Evolutionary conservation across 2,797 vertebrate genomes (phyloP), one percentile per base, ranked within the genome.

Genomic region (Peromyscus aztecus): DNA sequence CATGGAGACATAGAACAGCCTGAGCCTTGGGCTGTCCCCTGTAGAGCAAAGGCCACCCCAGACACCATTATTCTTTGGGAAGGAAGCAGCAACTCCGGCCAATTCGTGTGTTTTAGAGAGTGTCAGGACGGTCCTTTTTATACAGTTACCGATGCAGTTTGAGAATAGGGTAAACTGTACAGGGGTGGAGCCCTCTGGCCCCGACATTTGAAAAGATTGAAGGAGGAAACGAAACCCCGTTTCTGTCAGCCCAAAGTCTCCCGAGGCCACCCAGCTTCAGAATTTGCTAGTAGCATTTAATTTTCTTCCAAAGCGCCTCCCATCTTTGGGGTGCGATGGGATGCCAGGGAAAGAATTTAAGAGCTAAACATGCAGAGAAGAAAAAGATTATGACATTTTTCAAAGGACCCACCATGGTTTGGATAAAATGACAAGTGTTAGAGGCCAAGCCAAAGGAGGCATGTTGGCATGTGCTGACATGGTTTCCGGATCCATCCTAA

Each of bases 211-310:
- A 76, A 89, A 85, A 86, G 75, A 55, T 6, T 4, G 2, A 87
- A 97, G 76, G 13, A 46, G 67, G 96, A 97, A 94, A 73, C 55
- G 88, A 94, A 97, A 96, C 40, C 29, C 24, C 1, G 46, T 89
- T 92, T 92, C 83, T 95, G 46, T 86, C 67, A 31, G 57, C 77
- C 59, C 23, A 27, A 94, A 89, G 31, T 94, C 96, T 92, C 67
- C 85, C 63, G 61, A 14, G 52, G 63, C 23, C 17, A 76, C 78
- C 43, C 84, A 37, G 46, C 75, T 82, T 95, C 63, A 95, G 37
- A 89, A 80, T 94, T 92, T 69, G 61, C 55, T 93, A 29, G 10
- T 63, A 57, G 71, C 16, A 31, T 91, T 89, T 75, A 40, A 75
- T 90, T 92, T 94, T 67, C 37, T 93, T 90, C 83, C 92, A 63